Evolutionary conservation across 1,140 invertebrate genomes (phyloP).

Genomic region (Probaryconus sp.): DNA sequence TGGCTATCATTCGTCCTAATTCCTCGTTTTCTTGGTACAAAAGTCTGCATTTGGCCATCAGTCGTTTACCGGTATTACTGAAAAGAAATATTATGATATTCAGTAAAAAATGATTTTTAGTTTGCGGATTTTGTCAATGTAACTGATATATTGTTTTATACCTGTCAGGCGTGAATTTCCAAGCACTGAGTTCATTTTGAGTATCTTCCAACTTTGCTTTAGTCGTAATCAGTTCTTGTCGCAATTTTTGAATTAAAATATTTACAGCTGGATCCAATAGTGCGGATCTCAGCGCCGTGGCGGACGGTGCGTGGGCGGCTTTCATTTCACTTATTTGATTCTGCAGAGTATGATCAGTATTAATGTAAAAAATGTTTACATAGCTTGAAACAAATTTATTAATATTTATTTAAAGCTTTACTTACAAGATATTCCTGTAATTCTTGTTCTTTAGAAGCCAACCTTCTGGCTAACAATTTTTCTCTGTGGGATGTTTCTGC

Average conservation of each 20-base stretch:
- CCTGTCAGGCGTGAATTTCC: conserved; percentile 99
- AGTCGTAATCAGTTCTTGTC: conserved; percentile 92
- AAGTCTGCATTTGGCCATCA: conserved; percentile 98
- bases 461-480: conserved; percentile 92
- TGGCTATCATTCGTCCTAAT: conserved; percentile 96
- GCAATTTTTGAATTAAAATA: conserved; percentile 93
- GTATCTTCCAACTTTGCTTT: conserved; percentile 96
- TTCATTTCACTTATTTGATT: conserved; percentile 95
- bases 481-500: conserved; percentile 92
- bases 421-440: conserved; percentile 96
- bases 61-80: conserved; percentile 95
- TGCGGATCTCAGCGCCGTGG: conserved; percentile 87
- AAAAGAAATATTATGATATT: conserved; percentile 55
- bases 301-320: conserved; percentile 87
- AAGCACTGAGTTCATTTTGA: conserved; percentile 97
- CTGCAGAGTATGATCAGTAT: no score
- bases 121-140: no score
- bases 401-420: no score
- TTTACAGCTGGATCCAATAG: conserved; percentile 97
- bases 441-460: conserved; percentile 97
- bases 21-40: conserved; percentile 99
- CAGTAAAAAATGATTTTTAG: conserved; percentile 7
- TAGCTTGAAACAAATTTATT: conserved; percentile 4
- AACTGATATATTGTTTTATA: no score
- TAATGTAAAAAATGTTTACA: no score